Base-by-base conservation (phyloP, 1,140 invertebrate species). In the Oppia nitens region DNA sequence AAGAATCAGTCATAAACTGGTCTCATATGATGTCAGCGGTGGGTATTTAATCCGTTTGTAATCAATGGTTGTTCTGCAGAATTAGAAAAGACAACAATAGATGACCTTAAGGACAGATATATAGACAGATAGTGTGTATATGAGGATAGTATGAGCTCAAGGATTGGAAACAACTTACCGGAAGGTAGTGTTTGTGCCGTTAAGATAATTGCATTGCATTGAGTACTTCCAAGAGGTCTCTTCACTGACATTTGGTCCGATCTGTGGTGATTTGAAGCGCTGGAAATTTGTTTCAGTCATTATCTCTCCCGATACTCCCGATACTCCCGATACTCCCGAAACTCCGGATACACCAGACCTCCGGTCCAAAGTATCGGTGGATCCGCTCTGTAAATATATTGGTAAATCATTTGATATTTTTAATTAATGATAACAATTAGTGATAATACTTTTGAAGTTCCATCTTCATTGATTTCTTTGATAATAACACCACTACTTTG, bases 201-300 rank as follows among this genome's bases (percentile, higher is more conserved):
- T 54, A 12, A 54, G 26, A 40, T 28, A 54, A 23, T 40, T 54
- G 24, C 53, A 54, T 29, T 54, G 26, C 53, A 54, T 54, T 23
- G 53, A 54, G 29, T 54, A 54, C 24, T 54, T 28, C 53, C 53
- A 54, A 29, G 29, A 28, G 9, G 53, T 54, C 21, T 54, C 27
- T 29, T 54, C 53, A 23, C 29, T 20, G 17, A 25, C 53, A 40
- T 40, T 40, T 28, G 26, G 3, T n/a, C 53, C 27, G 2, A 11
- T 27, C 20, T n/a, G 26, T 20, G 53, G 53, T n/a, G 21, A 17
- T 54, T 54, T 54, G 53, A 29, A 27, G 11, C 53, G 28, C 29
- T 54, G 21, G 20, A 54, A 54, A 20, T 54, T 54, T 25, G 21
- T 54, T 40, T 21, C 20, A 12, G 53, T 54, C 20, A 54, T 6